These are phyloP conservation scores for Athalia circularis DNA, from an alignment of 2,888 invertebrate genomes.

Conservation along the genomic window DNA sequence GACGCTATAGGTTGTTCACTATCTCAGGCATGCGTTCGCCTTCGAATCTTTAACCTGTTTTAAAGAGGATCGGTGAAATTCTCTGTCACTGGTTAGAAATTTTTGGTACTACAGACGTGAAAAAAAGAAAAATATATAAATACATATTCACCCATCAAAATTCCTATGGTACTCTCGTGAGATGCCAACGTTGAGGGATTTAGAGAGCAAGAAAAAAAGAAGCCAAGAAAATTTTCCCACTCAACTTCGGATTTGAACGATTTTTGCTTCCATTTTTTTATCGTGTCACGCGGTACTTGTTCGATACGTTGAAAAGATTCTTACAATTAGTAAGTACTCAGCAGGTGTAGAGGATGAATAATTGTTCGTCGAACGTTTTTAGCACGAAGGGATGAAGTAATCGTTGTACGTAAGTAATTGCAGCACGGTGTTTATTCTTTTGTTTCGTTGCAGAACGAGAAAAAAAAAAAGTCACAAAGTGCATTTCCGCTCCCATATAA, in stretches of 20 bases:
- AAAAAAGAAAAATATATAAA: no score
- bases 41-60: slow-evolving; percentile 29
- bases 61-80: slow-evolving; percentile 15
- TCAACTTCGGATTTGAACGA: no score
- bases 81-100: slow-evolving; percentile 12
- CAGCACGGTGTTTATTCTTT: slow-evolving; percentile 33
- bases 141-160: no score
- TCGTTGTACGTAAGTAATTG: slow-evolving; percentile 28
- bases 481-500: slow-evolving; percentile 27
- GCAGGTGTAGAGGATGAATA: background rate
- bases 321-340: no score
- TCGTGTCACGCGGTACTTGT: no score
- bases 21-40: slow-evolving; percentile 23
- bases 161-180: no score
- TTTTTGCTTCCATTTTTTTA: no score
- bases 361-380: background rate
- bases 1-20: slow-evolving; percentile 4
- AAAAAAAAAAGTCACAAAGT: slow-evolving; percentile 15
- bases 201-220: no score
- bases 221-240: no score
- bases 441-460: background rate
- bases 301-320: no score
- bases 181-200: no score
- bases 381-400: background rate
- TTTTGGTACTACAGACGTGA: background rate